phyloP scores from a whole-genome alignment of 2,888 invertebrate species.

The Plebejus anna region DNA sequence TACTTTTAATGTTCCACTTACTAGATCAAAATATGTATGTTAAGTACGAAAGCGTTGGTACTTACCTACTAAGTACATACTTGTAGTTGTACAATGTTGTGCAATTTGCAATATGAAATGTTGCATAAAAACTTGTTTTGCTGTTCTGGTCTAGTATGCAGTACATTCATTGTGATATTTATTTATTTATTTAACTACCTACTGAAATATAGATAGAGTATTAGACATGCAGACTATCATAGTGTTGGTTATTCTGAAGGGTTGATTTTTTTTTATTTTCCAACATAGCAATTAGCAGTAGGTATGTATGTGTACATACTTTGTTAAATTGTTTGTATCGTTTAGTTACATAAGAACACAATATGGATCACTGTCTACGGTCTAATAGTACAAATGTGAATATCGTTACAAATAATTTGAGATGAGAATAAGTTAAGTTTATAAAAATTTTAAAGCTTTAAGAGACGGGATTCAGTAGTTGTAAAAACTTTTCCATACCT shows the following conservation, averaged over 20 bases:
- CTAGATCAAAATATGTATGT: background rate
- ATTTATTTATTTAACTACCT: background rate
- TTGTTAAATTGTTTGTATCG: background rate
- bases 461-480: background rate
- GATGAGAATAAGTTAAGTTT: background rate
- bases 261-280: background rate
- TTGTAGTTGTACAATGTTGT: background rate
- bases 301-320: background rate
- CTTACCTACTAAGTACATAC: background rate
- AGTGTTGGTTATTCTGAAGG: background rate
- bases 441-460: background rate
- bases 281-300: background rate
- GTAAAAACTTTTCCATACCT: background rate
- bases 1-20: background rate
- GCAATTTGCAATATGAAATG: background rate
- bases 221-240: background rate
- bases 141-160: too few species aligned
- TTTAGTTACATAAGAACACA: background rate
- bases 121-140: background rate
- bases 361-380: background rate
- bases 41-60: background rate
- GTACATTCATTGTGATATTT: too few species aligned
- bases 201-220: background rate
- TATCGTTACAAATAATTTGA: constrained; percentile 15
- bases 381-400: constrained; percentile 12